Evolutionary conservation across 2,113 vertebrate genomes (phyloP).

Genomic region (Dinomys branickii): DNA sequence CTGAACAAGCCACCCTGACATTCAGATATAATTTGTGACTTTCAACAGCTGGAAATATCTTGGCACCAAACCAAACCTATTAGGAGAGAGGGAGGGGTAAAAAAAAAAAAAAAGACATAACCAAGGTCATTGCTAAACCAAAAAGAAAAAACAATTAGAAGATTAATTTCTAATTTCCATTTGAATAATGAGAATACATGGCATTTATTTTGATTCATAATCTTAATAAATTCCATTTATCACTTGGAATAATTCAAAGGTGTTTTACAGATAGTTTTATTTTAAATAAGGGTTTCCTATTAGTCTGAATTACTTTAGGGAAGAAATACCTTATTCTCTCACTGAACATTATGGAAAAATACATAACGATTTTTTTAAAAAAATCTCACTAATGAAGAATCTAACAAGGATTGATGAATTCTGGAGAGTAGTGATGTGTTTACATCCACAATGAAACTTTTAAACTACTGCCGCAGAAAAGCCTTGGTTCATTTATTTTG

Average conservation of each 20-base stretch:
- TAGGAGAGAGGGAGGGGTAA: neutral
- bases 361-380: neutral
- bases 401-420: constrained; percentile 47
- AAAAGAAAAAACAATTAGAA: neutral
- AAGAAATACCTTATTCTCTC: constrained; percentile 21
- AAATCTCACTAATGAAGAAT: constrained; percentile 49
- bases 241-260: neutral
- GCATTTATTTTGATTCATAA: constrained; percentile 62
- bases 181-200: neutral
- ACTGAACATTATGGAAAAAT: constrained; percentile 52
- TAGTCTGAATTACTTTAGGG: constrained; percentile 40
- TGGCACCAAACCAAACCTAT: constrained; percentile 33
- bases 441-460: constrained; percentile 53
- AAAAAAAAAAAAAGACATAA: neutral
- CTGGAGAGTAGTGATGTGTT: constrained; percentile 27
- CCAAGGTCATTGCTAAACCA: neutral
- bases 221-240: constrained; percentile 62
- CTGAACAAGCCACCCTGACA: constrained; percentile 66
- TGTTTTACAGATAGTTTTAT: constrained; percentile 53
- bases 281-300: constrained; percentile 41
- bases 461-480: constrained; percentile 37
- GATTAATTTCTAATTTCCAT: constrained; percentile 14
- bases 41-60: constrained; percentile 46
- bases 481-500: constrained; percentile 73
- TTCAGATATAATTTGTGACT: constrained; percentile 57